Base-by-base conservation (phyloP, 2,888 invertebrate genomes). In the Platycnemis pennipes region DNA sequence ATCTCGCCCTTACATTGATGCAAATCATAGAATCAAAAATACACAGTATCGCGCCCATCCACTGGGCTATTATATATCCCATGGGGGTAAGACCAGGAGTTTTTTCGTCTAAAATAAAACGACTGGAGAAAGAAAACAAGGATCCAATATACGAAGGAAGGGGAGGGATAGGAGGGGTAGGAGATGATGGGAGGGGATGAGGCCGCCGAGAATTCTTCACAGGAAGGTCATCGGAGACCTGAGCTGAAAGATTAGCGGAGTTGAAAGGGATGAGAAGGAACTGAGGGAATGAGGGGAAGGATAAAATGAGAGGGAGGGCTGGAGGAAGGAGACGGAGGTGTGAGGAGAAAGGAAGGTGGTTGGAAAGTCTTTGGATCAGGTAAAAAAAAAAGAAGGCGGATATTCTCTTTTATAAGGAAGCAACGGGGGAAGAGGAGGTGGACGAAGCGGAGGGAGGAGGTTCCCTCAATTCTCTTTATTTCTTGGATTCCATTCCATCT, bases 161-260 rank as follows among this genome's bases (percentile, higher is more conserved):
- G 49, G 49, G 1, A 49, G 49, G 49, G 49, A 19, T 49, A 1
- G 49, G 49, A 0, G 49, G 1, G 49, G 49, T 16, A 2, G 49
- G 4, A 19, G 49, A 49, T 49, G 4, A 49, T 11, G 49, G 49
- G 11, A 49, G 49, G 19, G 1, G 49, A 19, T 1, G 49, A 49
- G 49, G 49, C 49, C 49, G 49, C 49, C 49, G 0, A 49, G 19
- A 26, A 49, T 46, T 49, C 16, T 46, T 31, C 49, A 88, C n/a
- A 88, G 46, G 88, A 49, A 88, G 88, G 88, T 88, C 88, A 49
- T 31, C 46, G 88, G 49, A 88, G 88, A 49, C 88, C 88, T 31
- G 22, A 88, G 56, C 89, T 56, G 89, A 89, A 26, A 89, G 56
- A 89, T 56, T 56, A 89, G 53, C 37, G 42, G 37, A 44, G n/a